Evolutionary conservation across 2,797 vertebrate genomes (phyloP), one percentile per base, ranked within the genome.

Genomic region (Sarcophilus harrisii): DNA sequence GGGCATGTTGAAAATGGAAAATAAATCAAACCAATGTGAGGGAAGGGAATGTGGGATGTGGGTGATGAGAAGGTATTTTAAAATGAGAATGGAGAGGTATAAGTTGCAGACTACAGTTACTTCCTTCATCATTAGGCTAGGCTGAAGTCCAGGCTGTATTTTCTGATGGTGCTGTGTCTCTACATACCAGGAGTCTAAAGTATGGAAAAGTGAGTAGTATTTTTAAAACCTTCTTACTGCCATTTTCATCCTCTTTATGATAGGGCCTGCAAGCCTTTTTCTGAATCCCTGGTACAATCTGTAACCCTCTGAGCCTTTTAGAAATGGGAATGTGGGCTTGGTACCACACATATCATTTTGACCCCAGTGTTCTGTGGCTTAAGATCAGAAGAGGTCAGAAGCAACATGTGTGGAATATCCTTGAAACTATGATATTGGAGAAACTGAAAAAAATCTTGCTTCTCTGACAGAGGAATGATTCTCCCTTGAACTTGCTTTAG

Each of bases 101-200:
- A 10, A 10, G 3, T 73, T 6, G 0, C 13, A 28, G 14, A 32
- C 52, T 54, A 60, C 28, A 38, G 57, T 96, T 81, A 21, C 97
- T 98, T 98, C 99, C 98, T 99, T 99, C 97, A 99, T 96, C 2
- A n/a, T 1, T 81, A 28, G 93, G 1, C 90, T 97, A 99, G 99
- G 99, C 99, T 18, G 99, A 99, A 97, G 99, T 99, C 24, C 99
- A 99, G 98, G 99, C 99, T 0, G 99, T 99, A 30, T 99, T 99
- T 98, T 99, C 99, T 0, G 99, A 99, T 9, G 99, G 99, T 3
- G 99, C 99, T 0, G 97, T 99, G 0, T 99, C 99, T 0, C 98
- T 99, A 97, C 99, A 99, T 98, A 99, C 99, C 0, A 99, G 99
- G 95, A 99, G 99, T 98, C 99, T 99, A 95, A 99, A 99, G 94